Percentiles rank a stretch among this genome's conserved stretches.
Evolutionary conservation across 2,113 vertebrate genomes (phyloP).

Genomic region (Tychaedon coryphoeus): DNA sequence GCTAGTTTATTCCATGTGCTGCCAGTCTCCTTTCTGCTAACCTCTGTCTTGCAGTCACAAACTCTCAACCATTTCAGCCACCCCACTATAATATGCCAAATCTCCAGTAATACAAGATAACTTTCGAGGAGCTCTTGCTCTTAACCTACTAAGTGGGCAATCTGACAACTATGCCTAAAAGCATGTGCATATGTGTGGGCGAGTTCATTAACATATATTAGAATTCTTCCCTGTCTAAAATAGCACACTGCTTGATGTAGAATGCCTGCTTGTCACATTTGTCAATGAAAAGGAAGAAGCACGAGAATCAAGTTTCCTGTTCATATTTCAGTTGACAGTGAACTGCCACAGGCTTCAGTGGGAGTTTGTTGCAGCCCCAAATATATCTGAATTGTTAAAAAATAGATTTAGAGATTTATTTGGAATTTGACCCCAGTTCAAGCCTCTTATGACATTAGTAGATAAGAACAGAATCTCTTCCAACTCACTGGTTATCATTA

Average conservation of each 20-base stretch:
- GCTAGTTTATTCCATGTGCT: background rate
- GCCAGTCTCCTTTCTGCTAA: background rate
- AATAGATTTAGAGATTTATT: background rate
- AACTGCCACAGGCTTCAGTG: background rate
- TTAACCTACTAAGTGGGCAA: background rate
- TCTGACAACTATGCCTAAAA: background rate
- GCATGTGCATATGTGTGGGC: background rate
- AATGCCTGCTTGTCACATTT: background rate
- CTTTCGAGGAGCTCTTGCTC: background rate
- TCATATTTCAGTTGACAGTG: background rate
- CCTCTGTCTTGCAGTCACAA: background rate
- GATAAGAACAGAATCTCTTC: background rate
- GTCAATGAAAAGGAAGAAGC: constrained; percentile 46
- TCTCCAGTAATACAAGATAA: background rate
- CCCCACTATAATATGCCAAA: background rate
- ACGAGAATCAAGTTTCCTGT: background rate
- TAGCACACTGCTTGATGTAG: background rate
- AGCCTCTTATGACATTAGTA: background rate
- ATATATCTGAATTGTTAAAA: background rate
- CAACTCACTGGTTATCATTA: background rate
- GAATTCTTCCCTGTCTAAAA: constrained; percentile 6
- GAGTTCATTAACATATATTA: constrained; percentile 23
- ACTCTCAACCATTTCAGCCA: background rate
- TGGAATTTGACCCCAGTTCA: background rate
- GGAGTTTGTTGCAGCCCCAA: background rate